Percentiles rank a stretch among this genome's conserved stretches.
Conservation (phyloP, 1,140 invertebrate genomes). For the Wasmannia auropunctata region DNA sequence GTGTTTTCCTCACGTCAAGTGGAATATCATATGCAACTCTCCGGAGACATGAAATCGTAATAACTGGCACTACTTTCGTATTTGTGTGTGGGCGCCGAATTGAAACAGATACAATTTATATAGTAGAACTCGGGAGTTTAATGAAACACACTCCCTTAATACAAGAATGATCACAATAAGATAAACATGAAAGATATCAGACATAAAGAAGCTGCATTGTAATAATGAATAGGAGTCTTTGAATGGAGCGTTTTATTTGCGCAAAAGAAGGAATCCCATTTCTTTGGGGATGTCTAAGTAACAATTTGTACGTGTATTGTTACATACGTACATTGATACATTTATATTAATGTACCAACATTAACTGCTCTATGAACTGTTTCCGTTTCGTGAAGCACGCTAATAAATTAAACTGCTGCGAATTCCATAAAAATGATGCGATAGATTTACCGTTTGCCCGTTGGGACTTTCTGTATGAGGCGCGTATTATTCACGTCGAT, state of each 20-base stretch:
- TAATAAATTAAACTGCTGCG: not conserved
- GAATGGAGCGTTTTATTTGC: not conserved
- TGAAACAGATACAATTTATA: constrained; percentile 7
- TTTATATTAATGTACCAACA: not conserved
- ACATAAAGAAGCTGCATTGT: not conserved
- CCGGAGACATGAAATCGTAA: constrained; percentile 23
- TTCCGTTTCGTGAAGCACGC: not conserved
- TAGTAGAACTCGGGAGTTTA: constrained; percentile 8
- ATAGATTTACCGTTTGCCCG: not conserved
- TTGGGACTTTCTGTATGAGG: constrained; percentile 10
- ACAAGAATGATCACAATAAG: not conserved
- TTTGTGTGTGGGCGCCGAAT: not conserved
- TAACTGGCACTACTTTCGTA: not conserved
- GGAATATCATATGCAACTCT: constrained; percentile 18
- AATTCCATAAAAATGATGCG: constrained; percentile 20
- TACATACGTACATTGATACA: not conserved
- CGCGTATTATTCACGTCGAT: constrained; percentile 10
- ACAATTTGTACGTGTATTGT: not conserved
- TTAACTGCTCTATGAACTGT: not conserved
- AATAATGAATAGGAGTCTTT: not conserved
- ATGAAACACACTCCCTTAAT: not conserved
- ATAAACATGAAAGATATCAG: not conserved
- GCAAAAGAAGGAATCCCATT: not conserved
- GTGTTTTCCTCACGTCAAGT: constrained; percentile 21
- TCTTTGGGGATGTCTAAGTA: not conserved